Conservation (phyloP, 2,113 vertebrate genomes). For the Podocnemis expansa region DNA sequence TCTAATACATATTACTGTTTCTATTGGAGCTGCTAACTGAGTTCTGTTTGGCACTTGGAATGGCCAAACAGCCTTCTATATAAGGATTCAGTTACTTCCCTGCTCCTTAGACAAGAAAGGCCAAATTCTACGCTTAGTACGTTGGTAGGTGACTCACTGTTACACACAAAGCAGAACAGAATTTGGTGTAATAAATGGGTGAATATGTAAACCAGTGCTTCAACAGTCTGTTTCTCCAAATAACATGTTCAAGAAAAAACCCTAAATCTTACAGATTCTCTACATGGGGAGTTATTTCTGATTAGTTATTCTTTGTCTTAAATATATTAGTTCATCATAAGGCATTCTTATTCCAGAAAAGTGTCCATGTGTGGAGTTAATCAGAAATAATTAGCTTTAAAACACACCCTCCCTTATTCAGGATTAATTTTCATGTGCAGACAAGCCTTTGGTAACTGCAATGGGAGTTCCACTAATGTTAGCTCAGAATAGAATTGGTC, state of each 20-base stretch:
- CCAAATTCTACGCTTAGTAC: not conserved
- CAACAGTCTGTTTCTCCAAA: fast-evolving
- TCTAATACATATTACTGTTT: not conserved
- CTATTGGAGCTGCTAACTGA: not conserved
- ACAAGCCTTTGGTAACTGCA: not conserved
- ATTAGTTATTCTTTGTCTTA: not conserved
- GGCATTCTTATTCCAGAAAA: not conserved
- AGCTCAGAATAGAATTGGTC: not conserved
- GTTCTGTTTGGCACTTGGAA: not conserved
- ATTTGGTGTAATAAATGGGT: not conserved
- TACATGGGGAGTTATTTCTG: not conserved
- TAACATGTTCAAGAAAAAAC: fast-evolving
- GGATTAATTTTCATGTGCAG: not conserved
- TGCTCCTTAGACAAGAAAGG: not conserved
- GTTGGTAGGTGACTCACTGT: not conserved
- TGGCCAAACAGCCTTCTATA: not conserved
- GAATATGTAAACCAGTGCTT: fast-evolving
- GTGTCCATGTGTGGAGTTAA: not conserved
- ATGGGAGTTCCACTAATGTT: not conserved
- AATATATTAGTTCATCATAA: not conserved
- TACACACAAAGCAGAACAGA: not conserved
- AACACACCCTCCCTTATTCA: not conserved
- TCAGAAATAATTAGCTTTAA: not conserved
- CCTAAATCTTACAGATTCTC: not conserved
- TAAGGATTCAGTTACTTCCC: not conserved